These are phyloP conservation scores for Varanus salvator DNA, from an alignment of 2,113 vertebrate species.

Conservation along the genomic window DNA sequence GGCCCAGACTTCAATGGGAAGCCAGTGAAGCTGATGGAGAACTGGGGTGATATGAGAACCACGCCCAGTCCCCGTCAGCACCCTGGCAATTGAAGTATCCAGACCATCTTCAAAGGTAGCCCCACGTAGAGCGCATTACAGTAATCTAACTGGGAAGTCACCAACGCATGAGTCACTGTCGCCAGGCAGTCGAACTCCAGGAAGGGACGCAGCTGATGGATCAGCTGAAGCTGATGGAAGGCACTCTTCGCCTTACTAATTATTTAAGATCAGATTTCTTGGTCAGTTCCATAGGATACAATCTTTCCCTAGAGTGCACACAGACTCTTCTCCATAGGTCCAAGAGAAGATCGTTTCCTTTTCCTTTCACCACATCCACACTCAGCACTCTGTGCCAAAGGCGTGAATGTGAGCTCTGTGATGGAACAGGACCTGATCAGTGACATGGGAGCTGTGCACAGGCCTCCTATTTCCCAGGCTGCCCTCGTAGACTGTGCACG, in stretches of 20 bases:
- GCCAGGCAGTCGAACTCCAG: no score
- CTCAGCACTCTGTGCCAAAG: background rate
- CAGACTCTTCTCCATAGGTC: background rate
- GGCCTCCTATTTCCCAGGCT: background rate
- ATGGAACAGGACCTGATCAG: background rate
- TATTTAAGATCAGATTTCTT: constrained; percentile 70
- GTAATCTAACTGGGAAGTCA: no score
- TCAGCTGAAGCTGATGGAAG: no score
- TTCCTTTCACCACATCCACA: background rate
- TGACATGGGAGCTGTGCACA: background rate
- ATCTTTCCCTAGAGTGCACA: background rate
- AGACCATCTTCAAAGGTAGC: no score
- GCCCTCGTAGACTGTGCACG: background rate
- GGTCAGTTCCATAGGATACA: constrained; percentile 41
- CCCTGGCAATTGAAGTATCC: no score
- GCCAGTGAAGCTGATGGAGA: no score
- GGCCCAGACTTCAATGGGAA: no score
- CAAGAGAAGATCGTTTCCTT: background rate
- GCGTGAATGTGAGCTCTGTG: background rate
- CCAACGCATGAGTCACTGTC: no score
- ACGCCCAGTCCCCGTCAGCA: no score
- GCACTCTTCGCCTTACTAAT: constrained; percentile 71
- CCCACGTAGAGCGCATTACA: no score
- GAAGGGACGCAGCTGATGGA: no score
- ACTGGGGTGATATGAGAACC: no score